Percentiles rank a stretch among this genome's conserved stretches.
Evolutionary conservation across 2,113 vertebrate species (phyloP).

Genomic region (Bambusicola thoracicus): DNA sequence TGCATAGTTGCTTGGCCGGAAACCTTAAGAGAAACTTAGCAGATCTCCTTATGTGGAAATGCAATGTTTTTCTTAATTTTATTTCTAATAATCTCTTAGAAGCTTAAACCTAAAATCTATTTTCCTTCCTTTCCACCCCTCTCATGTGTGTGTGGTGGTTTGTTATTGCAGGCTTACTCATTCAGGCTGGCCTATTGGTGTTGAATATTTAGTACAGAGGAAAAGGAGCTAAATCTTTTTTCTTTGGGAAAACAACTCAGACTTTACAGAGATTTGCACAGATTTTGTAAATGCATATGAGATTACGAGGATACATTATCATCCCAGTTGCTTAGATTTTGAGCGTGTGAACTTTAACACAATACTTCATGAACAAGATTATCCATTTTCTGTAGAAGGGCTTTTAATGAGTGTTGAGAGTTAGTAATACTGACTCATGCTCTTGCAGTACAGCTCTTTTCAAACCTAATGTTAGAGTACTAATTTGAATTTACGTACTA

Average conservation of each 20-base stretch:
- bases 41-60: background rate
- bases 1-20: background rate
- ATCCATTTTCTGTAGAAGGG: background rate
- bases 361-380: background rate
- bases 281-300: slow-evolving; percentile 18
- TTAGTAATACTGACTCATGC: background rate
- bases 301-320: background rate
- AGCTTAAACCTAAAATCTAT: background rate
- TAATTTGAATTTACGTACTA: background rate
- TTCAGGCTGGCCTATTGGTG: background rate
- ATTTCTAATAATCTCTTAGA: background rate
- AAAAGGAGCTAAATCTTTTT: background rate
- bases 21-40: background rate
- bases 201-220: background rate
- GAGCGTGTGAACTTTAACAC: slow-evolving; percentile 15
- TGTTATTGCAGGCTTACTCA: background rate
- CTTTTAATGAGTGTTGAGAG: background rate
- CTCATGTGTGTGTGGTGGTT: background rate
- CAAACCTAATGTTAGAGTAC: background rate
- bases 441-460: background rate
- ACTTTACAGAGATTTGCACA: slow-evolving; percentile 11
- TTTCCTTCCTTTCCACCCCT: background rate
- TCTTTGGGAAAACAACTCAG: background rate
- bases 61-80: background rate
- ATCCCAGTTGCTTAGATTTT: background rate